These are phyloP conservation scores for Brachyhypopomus occidentalis DNA, from an alignment of 2,113 vertebrate genomes.

Conservation along the genomic window DNA sequence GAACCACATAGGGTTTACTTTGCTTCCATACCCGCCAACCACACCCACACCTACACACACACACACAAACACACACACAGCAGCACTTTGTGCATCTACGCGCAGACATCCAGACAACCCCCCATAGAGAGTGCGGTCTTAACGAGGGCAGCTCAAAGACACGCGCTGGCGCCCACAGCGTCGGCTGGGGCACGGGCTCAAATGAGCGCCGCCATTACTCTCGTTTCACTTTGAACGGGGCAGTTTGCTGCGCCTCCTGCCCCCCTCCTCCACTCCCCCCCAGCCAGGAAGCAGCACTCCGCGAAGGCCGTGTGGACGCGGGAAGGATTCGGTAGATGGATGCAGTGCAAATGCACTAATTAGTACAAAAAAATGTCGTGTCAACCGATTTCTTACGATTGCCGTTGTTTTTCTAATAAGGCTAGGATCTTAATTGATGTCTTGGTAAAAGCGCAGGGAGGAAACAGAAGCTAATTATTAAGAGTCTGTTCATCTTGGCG, in stretches of 20 bases:
- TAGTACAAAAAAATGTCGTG: neutral
- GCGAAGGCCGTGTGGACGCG: neutral
- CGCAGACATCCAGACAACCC: too few species aligned
- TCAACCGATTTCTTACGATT: too few species aligned
- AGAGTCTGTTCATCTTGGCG: too few species aligned
- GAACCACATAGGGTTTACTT: slow-evolving; percentile 7
- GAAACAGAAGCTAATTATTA: too few species aligned
- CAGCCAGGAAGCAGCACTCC: neutral
- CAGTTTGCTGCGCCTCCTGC: neutral
- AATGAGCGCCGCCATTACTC: slow-evolving; percentile 7
- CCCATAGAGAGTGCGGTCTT: too few species aligned
- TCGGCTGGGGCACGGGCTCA: neutral
- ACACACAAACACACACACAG: neutral
- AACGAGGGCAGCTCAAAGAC: neutral
- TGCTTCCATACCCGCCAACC: slow-evolving; percentile 14
- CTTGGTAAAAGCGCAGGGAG: too few species aligned
- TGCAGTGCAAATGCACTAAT: neutral
- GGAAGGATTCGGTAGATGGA: neutral
- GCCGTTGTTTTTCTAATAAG: too few species aligned
- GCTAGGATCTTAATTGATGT: too few species aligned
- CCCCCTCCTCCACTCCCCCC: neutral
- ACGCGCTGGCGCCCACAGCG: slow-evolving; percentile 17
- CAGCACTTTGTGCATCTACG: too few species aligned
- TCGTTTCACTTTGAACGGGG: neutral
- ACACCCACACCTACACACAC: slow-evolving; percentile 3